Evolutionary conservation across 2,888 invertebrate genomes (phyloP).

Genomic region (Morinoia aosen): DNA sequence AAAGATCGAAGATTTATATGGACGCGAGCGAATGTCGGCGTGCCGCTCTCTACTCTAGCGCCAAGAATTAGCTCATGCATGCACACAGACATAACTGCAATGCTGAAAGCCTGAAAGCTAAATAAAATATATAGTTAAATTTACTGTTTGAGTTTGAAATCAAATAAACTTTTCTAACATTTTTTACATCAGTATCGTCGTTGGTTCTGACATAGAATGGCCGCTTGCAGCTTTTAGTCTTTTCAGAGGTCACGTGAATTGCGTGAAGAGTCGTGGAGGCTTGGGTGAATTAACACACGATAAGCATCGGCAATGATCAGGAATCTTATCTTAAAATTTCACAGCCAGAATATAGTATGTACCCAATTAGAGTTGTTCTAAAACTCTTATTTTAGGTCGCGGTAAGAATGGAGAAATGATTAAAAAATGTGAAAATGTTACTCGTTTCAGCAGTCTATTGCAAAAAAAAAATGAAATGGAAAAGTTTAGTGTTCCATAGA

Average conservation of each 20-base stretch:
- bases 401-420: not conserved
- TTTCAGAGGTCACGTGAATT: not conserved
- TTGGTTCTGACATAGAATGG: too few relatives aligned
- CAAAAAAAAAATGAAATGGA: not conserved
- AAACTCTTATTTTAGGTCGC: too few relatives aligned
- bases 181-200: not conserved
- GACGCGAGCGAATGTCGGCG: not conserved
- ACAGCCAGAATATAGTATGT: not conserved
- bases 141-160: not conserved
- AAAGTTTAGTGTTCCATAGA: not conserved
- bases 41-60: not conserved
- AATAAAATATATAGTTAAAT: not conserved
- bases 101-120: not conserved
- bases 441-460: not conserved
- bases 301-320: not conserved
- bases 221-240: not conserved
- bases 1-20: slow-evolving; percentile 34
- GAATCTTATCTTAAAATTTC: not conserved
- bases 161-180: not conserved
- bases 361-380: too few relatives aligned
- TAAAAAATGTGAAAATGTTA: not conserved
- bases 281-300: not conserved
- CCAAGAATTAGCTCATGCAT: not conserved
- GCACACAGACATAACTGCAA: not conserved
- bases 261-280: not conserved